Evolutionary conservation across 2,797 vertebrate species (phyloP).

Genomic region (Carapus acus): DNA sequence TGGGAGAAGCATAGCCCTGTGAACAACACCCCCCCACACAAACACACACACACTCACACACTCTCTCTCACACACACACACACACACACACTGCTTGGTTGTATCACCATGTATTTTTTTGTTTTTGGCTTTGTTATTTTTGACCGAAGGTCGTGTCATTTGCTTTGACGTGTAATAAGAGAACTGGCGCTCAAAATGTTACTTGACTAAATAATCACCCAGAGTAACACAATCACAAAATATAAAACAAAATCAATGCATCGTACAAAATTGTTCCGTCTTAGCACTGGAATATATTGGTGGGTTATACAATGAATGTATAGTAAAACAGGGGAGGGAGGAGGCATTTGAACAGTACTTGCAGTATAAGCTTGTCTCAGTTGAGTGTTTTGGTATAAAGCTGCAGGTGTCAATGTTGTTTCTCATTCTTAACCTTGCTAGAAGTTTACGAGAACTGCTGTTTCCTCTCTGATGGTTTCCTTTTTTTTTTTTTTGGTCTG

Average conservation of each 20-base stretch:
- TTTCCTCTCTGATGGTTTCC: too few species aligned
- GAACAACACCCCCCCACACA: too few species aligned
- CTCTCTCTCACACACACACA: too few species aligned
- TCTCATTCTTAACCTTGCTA: constrained; percentile 33
- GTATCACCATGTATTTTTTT: constrained; percentile 39
- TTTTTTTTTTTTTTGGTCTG: constrained; percentile 16
- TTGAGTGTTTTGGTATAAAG: constrained; percentile 49
- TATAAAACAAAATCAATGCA: constrained; percentile 40
- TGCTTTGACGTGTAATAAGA: constrained; percentile 50
- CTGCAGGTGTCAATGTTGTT: constrained; percentile 35
- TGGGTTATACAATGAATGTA: constrained; percentile 65
- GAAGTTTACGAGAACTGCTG: constrained; percentile 18
- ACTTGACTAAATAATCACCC: constrained; percentile 44
- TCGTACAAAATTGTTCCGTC: constrained; percentile 47
- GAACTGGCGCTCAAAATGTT: constrained; percentile 61
- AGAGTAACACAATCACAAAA: constrained; percentile 55
- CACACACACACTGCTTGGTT: too few species aligned
- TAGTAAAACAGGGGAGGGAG: constrained; percentile 38
- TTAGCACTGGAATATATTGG: constrained; percentile 59
- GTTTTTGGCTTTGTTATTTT: constrained; percentile 36
- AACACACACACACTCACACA: too few species aligned
- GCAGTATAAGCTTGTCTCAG: constrained; percentile 55
- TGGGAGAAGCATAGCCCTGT: constrained; percentile 45
- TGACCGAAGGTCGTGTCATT: constrained; percentile 26
- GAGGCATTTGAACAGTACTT: constrained; percentile 61